These are phyloP conservation scores for Hirundo rustica DNA, from an alignment of 2,797 vertebrate genomes.

Conservation along the genomic window DNA sequence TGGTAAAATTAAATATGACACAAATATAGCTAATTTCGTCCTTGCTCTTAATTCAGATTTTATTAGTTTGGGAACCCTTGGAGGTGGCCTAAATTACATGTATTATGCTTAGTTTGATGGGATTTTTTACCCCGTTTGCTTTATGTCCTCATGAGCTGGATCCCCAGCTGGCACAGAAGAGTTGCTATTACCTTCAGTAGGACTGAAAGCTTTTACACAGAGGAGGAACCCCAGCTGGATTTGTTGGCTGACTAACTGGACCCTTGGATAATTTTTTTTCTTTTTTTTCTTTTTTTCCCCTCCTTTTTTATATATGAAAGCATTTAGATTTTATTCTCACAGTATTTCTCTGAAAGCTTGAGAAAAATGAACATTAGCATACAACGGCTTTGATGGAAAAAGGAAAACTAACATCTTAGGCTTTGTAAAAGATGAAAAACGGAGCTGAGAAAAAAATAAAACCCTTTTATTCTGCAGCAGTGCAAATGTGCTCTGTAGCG, in stretches of 20 bases:
- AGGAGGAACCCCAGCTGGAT: background rate
- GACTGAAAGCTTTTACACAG: background rate
- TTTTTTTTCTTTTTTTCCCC: background rate
- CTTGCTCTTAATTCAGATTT: background rate
- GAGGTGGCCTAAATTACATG: background rate
- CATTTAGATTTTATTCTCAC: background rate
- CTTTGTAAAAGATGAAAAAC: background rate
- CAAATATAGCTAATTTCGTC: constrained; percentile 15
- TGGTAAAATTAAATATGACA: constrained; percentile 42
- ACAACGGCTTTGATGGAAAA: background rate
- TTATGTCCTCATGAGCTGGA: background rate
- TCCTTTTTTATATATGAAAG: background rate
- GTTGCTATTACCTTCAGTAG: constrained; percentile 1
- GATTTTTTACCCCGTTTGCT: constrained; percentile 14
- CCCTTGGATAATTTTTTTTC: background rate
- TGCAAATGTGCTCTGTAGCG: background rate
- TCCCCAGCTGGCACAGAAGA: constrained; percentile 6
- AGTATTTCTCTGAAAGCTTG: background rate
- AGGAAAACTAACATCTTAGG: background rate
- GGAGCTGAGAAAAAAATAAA: background rate
- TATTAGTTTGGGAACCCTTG: constrained; percentile 20
- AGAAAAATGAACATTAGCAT: background rate
- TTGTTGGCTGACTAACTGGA: background rate
- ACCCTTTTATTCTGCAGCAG: background rate
- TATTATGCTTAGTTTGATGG: constrained; percentile 6